Evolutionary conservation across 2,113 vertebrate genomes (phyloP).

Genomic region (Diadophis punctatus): DNA sequence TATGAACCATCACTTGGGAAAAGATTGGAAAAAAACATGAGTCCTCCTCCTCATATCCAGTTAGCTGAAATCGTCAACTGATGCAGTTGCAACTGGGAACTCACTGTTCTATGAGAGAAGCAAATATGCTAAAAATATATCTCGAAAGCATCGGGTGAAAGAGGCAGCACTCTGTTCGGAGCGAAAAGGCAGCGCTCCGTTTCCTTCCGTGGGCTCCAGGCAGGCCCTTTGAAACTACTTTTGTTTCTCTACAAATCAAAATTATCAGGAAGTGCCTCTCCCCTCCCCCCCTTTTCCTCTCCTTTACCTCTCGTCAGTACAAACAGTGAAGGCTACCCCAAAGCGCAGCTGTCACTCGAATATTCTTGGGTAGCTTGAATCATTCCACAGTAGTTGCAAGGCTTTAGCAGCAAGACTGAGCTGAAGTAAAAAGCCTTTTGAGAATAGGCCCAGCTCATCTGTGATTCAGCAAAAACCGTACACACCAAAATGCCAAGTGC

Average conservation of each 20-base stretch:
- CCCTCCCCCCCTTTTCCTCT: background rate
- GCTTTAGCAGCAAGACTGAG: background rate
- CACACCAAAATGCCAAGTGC: background rate
- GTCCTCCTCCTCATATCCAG: background rate
- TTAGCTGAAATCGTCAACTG: background rate
- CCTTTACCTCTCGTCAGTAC: conserved; percentile 36
- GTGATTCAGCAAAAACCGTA: background rate
- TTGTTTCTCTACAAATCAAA: conserved; percentile 65
- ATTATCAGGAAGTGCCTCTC: conserved; percentile 66
- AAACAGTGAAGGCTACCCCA: conserved; percentile 49
- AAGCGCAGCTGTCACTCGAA: conserved; percentile 39
- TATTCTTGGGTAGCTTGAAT: conserved; percentile 31
- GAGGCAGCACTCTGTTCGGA: conserved; percentile 52
- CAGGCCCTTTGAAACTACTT: conserved; percentile 66
- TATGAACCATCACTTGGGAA: too few species aligned
- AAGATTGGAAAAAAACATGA: background rate
- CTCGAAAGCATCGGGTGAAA: conserved; percentile 62
- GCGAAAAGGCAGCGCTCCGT: conserved; percentile 58
- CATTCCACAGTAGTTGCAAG: conserved; percentile 34
- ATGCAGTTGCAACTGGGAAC: conserved; percentile 21
- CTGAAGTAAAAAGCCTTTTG: background rate
- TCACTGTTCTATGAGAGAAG: conserved; percentile 47
- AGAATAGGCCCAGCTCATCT: background rate
- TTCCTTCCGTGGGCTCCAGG: conserved; percentile 68
- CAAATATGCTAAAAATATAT: conserved; percentile 66